Percentiles rank a stretch among this genome's conserved stretches.
Evolutionary conservation across 2,888 invertebrate genomes (phyloP).

Genomic region (Antitype chi): DNA sequence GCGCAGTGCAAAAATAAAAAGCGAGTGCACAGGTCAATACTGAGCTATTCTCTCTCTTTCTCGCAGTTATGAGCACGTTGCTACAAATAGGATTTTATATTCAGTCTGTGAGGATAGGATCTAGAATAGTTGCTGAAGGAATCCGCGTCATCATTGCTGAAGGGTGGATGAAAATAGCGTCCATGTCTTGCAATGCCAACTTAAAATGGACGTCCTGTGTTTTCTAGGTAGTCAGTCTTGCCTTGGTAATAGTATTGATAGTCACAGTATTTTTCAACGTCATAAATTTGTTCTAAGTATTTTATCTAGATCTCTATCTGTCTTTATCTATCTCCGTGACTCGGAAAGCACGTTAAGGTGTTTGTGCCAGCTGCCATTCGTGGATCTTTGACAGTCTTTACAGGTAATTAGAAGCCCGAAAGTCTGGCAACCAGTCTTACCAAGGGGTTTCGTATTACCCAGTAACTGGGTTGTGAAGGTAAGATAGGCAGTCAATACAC

Average conservation of each 20-base stretch:
- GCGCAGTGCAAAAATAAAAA: conserved; percentile 28
- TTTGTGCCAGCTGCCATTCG: too few relatives aligned
- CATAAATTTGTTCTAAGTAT: neutral
- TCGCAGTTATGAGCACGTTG: conserved; percentile 31
- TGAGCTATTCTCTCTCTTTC: conserved; percentile 29
- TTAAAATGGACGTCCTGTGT: neutral
- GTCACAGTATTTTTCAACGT: neutral
- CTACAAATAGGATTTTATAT: conserved; percentile 40
- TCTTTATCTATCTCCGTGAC: too few relatives aligned
- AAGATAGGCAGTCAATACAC: too few relatives aligned
- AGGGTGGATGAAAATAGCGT: conserved; percentile 24
- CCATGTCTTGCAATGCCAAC: neutral
- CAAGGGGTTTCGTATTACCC: too few relatives aligned
- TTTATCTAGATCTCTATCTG: too few relatives aligned
- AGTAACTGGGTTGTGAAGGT: too few relatives aligned
- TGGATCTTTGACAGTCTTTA: too few relatives aligned
- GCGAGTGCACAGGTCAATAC: conserved; percentile 41
- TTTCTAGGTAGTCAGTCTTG: neutral
- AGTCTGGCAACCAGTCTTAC: too few relatives aligned
- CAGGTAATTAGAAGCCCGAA: too few relatives aligned
- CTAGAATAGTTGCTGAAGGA: conserved; percentile 30
- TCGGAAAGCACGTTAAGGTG: too few relatives aligned
- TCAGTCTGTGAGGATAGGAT: conserved; percentile 25
- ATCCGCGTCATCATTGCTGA: neutral
- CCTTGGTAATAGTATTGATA: too few relatives aligned